Conservation (phyloP, 2,113 vertebrate species). For the Nannobrachium achirus region DNA sequence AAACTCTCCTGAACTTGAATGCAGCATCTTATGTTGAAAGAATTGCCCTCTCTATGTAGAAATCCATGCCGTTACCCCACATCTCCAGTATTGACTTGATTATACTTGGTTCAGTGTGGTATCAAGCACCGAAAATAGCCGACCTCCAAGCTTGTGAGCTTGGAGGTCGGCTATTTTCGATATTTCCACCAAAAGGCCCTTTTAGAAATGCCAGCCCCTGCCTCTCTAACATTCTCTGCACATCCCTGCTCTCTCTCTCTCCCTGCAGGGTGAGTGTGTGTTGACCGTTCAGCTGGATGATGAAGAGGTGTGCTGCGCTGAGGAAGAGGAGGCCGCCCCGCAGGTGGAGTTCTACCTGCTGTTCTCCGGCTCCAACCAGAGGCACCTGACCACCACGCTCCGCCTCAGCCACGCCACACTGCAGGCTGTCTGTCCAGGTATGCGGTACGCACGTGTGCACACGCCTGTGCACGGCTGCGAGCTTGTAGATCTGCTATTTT, state of each 20-base stretch:
- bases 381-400: constrained; percentile 86
- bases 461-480: background rate
- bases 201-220: too few species aligned
- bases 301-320: constrained; percentile 60
- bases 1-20: too few species aligned
- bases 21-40: too few species aligned
- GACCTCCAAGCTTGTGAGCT: background rate
- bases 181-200: too few species aligned
- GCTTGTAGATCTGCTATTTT: background rate
- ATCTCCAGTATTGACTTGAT: too few species aligned
- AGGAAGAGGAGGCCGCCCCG: constrained; percentile 76
- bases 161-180: too few species aligned
- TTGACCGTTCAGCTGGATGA: constrained; percentile 87
- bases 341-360: constrained; percentile 89
- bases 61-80: too few species aligned
- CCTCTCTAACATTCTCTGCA: too few species aligned
- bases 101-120: too few species aligned
- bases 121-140: too few species aligned
- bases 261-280: constrained; percentile 87
- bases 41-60: too few species aligned
- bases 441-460: constrained; percentile 28
- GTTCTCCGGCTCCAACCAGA: constrained; percentile 87
- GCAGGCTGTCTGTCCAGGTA: constrained; percentile 90
- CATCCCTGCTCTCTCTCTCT: background rate
- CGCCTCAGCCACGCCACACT: constrained; percentile 83